phyloP scores from a whole-genome alignment of 2,797 vertebrate species.

The Pangasius djambal region DNA sequence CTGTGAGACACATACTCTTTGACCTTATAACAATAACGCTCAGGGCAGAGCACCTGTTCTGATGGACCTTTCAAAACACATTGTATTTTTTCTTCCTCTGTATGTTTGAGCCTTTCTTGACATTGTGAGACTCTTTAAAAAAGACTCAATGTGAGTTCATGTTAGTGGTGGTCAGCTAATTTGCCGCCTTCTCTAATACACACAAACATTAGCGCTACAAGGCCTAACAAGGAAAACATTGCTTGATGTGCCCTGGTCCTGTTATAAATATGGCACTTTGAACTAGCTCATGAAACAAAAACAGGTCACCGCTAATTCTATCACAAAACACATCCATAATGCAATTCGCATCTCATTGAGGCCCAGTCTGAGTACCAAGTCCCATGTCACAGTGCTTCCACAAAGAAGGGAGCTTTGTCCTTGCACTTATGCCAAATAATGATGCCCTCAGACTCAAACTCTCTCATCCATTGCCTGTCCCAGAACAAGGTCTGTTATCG shows the following conservation, averaged over 20 bases:
- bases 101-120: not conserved
- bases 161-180: not conserved
- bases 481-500: constrained; percentile 61
- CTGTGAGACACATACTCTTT: constrained; percentile 33
- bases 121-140: not conserved
- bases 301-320: constrained; percentile 70
- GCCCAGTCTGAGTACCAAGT: constrained; percentile 58
- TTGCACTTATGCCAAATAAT: constrained; percentile 69
- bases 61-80: constrained; percentile 8
- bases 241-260: not conserved
- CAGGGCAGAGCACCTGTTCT: not conserved
- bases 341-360: constrained; percentile 63
- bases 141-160: not conserved
- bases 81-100: not conserved
- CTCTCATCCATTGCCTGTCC: constrained; percentile 58
- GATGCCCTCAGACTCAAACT: constrained; percentile 70
- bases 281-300: constrained; percentile 60
- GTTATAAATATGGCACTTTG: constrained; percentile 14
- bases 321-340: constrained; percentile 66
- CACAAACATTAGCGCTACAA: constrained; percentile 22
- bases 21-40: constrained; percentile 30
- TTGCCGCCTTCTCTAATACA: constrained; percentile 9
- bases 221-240: constrained; percentile 18
- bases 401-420: constrained; percentile 73
- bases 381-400: constrained; percentile 56